Percentiles rank a stretch among this genome's conserved stretches.
Evolutionary conservation across 1,140 invertebrate species (phyloP).

Genomic region (Drosophila ananassae): DNA sequence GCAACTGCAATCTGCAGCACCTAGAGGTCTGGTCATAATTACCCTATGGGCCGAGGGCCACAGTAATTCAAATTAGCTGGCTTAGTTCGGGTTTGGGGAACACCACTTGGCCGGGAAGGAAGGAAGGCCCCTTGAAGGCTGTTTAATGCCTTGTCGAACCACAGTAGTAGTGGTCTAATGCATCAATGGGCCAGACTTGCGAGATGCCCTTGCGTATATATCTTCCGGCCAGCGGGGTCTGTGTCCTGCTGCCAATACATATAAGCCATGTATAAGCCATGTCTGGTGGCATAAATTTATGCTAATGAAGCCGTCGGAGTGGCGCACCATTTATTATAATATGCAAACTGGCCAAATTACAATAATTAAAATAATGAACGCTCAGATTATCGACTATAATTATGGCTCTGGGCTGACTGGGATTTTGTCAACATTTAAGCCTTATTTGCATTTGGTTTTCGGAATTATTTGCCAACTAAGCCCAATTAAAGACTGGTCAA

Average conservation of each 20-base stretch:
- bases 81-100: conserved; percentile 11
- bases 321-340: conserved; percentile 78
- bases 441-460: conserved; percentile 29
- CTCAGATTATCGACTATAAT: conserved; percentile 77
- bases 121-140: conserved; percentile 12
- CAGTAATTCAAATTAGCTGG: conserved; percentile 79
- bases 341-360: conserved; percentile 75
- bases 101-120: conserved; percentile 7
- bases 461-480: conserved; percentile 12
- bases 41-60: conserved; percentile 22
- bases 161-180: conserved; percentile 37
- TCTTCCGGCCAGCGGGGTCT: conserved; percentile 3
- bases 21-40: conserved; percentile 62
- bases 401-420: conserved; percentile 46
- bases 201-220: conserved; percentile 1
- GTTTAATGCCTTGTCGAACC: conserved; percentile 40
- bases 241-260: conserved; percentile 20
- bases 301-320: conserved; percentile 55
- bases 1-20: background rate
- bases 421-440: conserved; percentile 35
- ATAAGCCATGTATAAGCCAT: conserved; percentile 8
- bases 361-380: conserved; percentile 83
- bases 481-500: conserved; percentile 34
- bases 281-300: conserved; percentile 60
- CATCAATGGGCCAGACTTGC: conserved; percentile 39